Evolutionary conservation across 2,888 invertebrate species (phyloP).

Genomic region (Subacronicta megacephala): DNA sequence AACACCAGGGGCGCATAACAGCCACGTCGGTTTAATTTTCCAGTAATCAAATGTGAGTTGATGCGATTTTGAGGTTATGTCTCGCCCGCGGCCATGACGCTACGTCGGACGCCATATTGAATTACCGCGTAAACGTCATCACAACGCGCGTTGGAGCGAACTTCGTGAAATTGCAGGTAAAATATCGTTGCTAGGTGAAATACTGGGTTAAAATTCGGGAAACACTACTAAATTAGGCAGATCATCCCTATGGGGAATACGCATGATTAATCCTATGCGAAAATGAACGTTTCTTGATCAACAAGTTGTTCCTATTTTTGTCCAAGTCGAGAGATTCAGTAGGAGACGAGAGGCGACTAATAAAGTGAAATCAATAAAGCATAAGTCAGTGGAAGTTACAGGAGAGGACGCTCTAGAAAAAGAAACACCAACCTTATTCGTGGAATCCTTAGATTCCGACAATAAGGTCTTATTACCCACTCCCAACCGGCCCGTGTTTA

Average conservation of each 20-base stretch:
- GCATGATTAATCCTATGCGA: constrained; percentile 22
- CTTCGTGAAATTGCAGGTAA: constrained; percentile 61
- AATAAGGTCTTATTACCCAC: too few relatives aligned
- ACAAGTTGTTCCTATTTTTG: constrained; percentile 21
- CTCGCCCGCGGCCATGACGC: constrained; percentile 72
- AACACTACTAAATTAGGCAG: constrained; percentile 30
- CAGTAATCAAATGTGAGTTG: constrained; percentile 77
- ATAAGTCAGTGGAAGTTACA: too few relatives aligned
- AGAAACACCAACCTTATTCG: too few relatives aligned
- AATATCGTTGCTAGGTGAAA: constrained; percentile 46
- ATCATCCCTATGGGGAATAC: constrained; percentile 23
- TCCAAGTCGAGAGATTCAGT: too few relatives aligned
- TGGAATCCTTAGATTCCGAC: too few relatives aligned
- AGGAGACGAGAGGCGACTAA: too few relatives aligned
- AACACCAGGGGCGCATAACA: constrained; percentile 64
- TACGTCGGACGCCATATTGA: constrained; percentile 73
- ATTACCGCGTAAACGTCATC: constrained; percentile 71
- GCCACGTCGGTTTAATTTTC: constrained; percentile 75
- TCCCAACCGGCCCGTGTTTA: too few relatives aligned
- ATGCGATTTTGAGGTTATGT: constrained; percentile 81
- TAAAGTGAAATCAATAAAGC: too few relatives aligned
- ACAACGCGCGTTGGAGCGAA: constrained; percentile 57
- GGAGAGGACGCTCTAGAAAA: too few relatives aligned
- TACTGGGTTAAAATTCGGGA: constrained; percentile 23
- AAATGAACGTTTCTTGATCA: constrained; percentile 26